Evolutionary conservation across 64 coral and sea anemone genomes (phyloP).

Genomic region (Trachythela sp.): DNA sequence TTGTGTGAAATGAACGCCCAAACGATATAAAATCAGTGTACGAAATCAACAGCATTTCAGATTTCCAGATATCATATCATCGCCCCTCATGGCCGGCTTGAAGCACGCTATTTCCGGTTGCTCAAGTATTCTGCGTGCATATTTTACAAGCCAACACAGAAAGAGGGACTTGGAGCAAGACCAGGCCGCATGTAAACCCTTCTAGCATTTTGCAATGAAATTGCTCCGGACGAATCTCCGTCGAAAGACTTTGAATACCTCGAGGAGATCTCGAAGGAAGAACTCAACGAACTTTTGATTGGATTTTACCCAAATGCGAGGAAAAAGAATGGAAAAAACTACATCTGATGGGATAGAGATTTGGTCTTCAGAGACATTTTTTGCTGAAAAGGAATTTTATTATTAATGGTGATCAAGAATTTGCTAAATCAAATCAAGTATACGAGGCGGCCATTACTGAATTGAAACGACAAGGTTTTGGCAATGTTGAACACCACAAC

Average conservation of each 20-base stretch:
- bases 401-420: constrained; percentile 32
- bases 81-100: too few relatives aligned
- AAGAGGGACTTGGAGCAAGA: too few relatives aligned
- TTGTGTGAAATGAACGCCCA: too few relatives aligned
- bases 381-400: constrained; percentile 30
- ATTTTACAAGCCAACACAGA: too few relatives aligned
- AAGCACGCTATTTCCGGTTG: too few relatives aligned
- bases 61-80: too few relatives aligned
- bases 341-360: constrained; percentile 54
- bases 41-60: too few relatives aligned
- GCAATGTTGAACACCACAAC: constrained; percentile 52
- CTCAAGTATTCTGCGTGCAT: too few relatives aligned
- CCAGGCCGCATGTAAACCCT: too few relatives aligned
- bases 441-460: constrained; percentile 27
- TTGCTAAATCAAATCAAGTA: constrained; percentile 49
- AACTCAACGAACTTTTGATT: constrained; percentile 47
- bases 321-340: constrained; percentile 60
- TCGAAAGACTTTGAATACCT: constrained; percentile 15
- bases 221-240: constrained; percentile 20
- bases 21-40: too few relatives aligned
- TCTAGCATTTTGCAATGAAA: too few relatives aligned
- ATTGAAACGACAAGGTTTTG: constrained; percentile 62
- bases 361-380: constrained; percentile 67
- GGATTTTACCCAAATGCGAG: constrained; percentile 53
- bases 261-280: constrained; percentile 42